Base-by-base conservation (phyloP, 1,140 invertebrate genomes). In the Brachionus sp. region DNA sequence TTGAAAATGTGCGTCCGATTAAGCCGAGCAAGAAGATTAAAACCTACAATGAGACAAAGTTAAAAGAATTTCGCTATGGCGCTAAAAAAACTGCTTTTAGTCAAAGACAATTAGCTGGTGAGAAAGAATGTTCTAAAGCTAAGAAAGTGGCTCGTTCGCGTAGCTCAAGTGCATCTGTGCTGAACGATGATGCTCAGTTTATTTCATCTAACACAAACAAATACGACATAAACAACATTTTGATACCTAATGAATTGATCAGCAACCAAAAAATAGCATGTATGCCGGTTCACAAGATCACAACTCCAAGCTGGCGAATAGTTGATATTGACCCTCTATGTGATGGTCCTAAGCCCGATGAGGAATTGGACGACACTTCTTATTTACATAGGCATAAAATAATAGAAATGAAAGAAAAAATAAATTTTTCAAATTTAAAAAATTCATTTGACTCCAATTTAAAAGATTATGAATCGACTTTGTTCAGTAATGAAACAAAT, bases 351-450 rank as follows among this genome's bases (percentile, higher is more conserved):
- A 23, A 25, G 44, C 25, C 44, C 12, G 19, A 44, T 25, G 70
- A 75, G 46, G 42, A 75, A 46, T 5, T 75, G 4, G 42, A 75
- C 12, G 39, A 75, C 19, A 25, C 39, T 7, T 23, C 70, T 19
- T 19, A 46, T 46, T 46, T 46, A 46, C 19, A 50, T 9, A 42
- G 70, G 25, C 70, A 75, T 46, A 75, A 75, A 44, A 75, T 46
- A 3, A 29, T 25, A 10, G 70, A 75, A 75, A 29, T 75, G 12
- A 46, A 75, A 25, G 37, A 44, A 46, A 75, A 46, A 46, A 37
- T 73, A 39, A 73, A 73, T 16, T 73, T 73, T 37, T 39, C 16
- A 37, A 73, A 39, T 73, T 39, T 16, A 39, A 73, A 75, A 46
- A 35, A 75, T 75, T 75, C 44, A 73, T 42, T 73, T 73, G 37